Percentiles rank a stretch among this genome's conserved stretches.
Conservation (phyloP, 1,140 invertebrate species). For the Bombus impatiens region DNA sequence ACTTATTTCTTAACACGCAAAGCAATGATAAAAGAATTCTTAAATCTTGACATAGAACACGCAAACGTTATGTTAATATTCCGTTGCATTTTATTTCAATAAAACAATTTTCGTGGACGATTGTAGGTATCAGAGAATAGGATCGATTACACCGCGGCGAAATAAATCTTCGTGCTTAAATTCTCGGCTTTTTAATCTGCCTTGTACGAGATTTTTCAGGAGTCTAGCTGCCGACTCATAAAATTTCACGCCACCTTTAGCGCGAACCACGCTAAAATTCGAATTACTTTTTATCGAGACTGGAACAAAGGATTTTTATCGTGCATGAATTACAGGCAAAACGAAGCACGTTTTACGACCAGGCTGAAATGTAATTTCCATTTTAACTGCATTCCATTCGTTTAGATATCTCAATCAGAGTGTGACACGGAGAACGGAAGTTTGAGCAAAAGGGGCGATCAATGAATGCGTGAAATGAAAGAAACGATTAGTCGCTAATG, state of each 20-base stretch:
- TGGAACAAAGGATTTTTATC: conserved; percentile 18
- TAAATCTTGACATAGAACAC: background rate
- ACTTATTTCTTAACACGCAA: too few relatives aligned
- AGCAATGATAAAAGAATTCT: background rate
- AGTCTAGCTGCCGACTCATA: background rate
- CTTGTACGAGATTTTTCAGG: background rate
- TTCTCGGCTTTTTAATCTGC: background rate
- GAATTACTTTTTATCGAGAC: conserved; percentile 7
- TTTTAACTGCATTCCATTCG: conserved; percentile 13
- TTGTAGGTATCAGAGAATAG: background rate
- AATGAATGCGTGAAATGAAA: background rate
- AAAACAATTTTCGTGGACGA: too few relatives aligned
- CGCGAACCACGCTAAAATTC: background rate
- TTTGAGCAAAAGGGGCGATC: background rate
- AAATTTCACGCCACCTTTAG: background rate
- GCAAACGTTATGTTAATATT: background rate
- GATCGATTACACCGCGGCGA: background rate
- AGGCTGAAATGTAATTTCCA: background rate
- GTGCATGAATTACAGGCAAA: conserved; percentile 15
- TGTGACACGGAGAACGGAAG: background rate
- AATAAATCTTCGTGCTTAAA: background rate
- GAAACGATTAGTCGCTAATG: background rate
- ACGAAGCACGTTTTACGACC: conserved; percentile 18
- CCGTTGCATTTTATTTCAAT: background rate
- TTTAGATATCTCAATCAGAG: conserved; percentile 14